These are phyloP conservation scores for Eidolon helvum DNA, from an alignment of 2,113 vertebrate genomes.

Conservation along the genomic window DNA sequence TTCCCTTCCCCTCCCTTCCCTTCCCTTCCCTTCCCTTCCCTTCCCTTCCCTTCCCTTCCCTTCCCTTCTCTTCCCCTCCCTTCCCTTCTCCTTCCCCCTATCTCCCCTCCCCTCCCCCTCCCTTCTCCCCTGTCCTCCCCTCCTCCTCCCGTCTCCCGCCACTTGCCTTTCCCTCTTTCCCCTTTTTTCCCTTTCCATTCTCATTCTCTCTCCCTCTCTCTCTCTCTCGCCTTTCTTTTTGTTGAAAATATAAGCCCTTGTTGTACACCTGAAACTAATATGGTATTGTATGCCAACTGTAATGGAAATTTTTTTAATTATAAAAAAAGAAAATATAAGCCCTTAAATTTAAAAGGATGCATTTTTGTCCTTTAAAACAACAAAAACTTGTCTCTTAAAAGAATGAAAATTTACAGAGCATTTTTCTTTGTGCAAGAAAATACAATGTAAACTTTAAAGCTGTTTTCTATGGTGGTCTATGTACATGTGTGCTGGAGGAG, in stretches of 20 bases:
- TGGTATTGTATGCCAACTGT: too few relatives aligned
- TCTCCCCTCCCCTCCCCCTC: too few relatives aligned
- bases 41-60: accelerated
- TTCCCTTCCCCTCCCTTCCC: neutral
- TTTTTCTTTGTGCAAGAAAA: neutral
- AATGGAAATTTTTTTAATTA: too few relatives aligned
- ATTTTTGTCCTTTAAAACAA: neutral
- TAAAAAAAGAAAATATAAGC: neutral
- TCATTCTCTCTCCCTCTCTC: neutral
- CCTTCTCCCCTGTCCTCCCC: neutral
- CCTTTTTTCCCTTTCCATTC: too few relatives aligned
- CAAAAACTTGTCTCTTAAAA: neutral
- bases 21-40: too few relatives aligned
- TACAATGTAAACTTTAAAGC: neutral
- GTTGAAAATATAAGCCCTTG: neutral
- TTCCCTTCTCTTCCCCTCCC: neutral
- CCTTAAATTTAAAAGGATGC: neutral
- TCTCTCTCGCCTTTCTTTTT: neutral
- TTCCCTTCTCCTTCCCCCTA: neutral
- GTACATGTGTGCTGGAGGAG: neutral
- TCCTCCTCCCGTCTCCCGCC: accelerated
- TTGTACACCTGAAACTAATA: too few relatives aligned
- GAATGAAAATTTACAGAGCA: neutral
- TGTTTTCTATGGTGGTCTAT: neutral
- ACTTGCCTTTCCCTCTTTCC: neutral